Conservation (phyloP, 2,888 invertebrate genomes). For the Leptopilina syphax region DNA sequence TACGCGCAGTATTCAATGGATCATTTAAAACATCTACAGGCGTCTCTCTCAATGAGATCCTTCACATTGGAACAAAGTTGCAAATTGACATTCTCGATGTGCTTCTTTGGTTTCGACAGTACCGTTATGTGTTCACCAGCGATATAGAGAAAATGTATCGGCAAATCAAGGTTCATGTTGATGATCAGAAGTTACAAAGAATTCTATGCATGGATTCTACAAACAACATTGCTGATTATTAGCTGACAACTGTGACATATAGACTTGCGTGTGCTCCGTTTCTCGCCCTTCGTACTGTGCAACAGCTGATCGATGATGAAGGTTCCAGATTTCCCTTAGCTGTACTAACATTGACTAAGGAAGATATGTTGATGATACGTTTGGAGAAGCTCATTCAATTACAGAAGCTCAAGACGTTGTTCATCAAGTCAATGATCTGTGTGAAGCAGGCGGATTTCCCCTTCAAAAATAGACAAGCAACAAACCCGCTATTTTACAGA, state of each 20-base stretch:
- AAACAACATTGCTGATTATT: constrained; percentile 44
- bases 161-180: constrained; percentile 35
- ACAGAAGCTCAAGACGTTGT: not conserved
- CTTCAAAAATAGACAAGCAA: not conserved
- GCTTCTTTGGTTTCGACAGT: constrained; percentile 56
- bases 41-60: constrained; percentile 58
- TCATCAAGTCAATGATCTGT: not conserved
- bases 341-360: not conserved
- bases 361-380: not conserved
- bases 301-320: constrained; percentile 53
- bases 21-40: constrained; percentile 48
- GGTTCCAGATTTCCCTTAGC: constrained; percentile 44
- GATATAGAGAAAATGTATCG: constrained; percentile 66
- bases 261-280: constrained; percentile 56
- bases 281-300: constrained; percentile 50
- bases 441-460: not conserved
- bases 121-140: constrained; percentile 58
- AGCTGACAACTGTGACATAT: constrained; percentile 32
- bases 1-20: constrained; percentile 57
- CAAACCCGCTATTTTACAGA: not conserved
- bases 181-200: constrained; percentile 57
- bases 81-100: constrained; percentile 54
- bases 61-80: constrained; percentile 60
- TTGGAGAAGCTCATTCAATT: not conserved
- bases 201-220: constrained; percentile 61